Evolutionary conservation across 2,113 vertebrate species (phyloP).

Genomic region (Caranx melampygus): DNA sequence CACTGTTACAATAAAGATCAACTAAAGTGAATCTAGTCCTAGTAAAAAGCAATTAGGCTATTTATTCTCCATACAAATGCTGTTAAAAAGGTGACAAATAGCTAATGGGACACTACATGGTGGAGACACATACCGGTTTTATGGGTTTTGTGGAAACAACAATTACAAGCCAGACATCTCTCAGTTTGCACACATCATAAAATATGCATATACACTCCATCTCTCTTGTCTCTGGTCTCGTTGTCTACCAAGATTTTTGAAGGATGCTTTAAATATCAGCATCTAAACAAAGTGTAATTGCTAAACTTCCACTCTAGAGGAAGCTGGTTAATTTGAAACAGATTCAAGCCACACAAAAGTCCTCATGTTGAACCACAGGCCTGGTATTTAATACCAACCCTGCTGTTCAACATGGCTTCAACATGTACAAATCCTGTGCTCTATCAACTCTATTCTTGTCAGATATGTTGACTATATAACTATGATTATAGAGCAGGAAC

Average conservation of each 20-base stretch:
- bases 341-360: conserved; percentile 47
- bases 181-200: conserved; percentile 30
- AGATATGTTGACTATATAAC: conserved; percentile 17
- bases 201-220: conserved; percentile 1
- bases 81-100: conserved; percentile 67
- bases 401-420: conserved; percentile 19
- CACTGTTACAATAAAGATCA: conserved; percentile 20
- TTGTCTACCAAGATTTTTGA: conserved; percentile 30
- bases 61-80: conserved; percentile 28
- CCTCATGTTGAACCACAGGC: conserved; percentile 13
- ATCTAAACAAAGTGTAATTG: conserved; percentile 66
- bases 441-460: conserved; percentile 6
- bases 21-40: conserved; percentile 28
- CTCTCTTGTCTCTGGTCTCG: conserved; percentile 23
- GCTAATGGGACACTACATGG: conserved; percentile 26
- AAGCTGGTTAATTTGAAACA: conserved; percentile 69
- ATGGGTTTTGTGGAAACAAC: conserved; percentile 38
- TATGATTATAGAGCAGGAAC: not conserved
- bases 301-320: conserved; percentile 52
- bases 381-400: conserved; percentile 13
- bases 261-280: conserved; percentile 43
- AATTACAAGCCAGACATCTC: conserved; percentile 45
- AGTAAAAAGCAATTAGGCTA: conserved; percentile 32
- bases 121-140: conserved; percentile 40
- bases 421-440: conserved; percentile 6